A percentile compares a stretch with the other conserved stretches of the same genome.
These are phyloP conservation scores for Acanthurus tractus DNA, from an alignment of 2,797 vertebrate genomes.

Conservation along the genomic window DNA sequence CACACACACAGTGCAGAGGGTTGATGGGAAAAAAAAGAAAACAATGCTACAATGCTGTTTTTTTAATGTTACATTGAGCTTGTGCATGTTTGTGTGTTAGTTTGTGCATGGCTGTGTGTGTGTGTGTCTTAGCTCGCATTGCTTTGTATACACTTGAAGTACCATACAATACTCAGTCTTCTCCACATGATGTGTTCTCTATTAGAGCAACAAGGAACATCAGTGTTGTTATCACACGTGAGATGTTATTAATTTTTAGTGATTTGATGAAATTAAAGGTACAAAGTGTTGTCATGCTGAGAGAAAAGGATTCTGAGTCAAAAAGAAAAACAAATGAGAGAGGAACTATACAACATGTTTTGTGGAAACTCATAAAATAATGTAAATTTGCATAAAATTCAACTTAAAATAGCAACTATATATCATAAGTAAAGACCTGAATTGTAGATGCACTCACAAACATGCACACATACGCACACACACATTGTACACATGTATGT, in stretches of 20 bases:
- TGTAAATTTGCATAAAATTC: background rate
- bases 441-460: too few relatives aligned
- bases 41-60: conserved; percentile 8
- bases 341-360: too few relatives aligned
- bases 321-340: too few relatives aligned
- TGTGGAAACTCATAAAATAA: background rate
- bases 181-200: background rate
- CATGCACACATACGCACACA: too few relatives aligned
- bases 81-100: background rate
- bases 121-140: conserved; percentile 6
- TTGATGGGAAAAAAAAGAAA: conserved; percentile 26
- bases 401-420: too few relatives aligned
- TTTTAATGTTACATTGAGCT: conserved; percentile 28
- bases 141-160: conserved; percentile 16
- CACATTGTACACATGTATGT: background rate
- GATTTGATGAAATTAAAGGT: too few relatives aligned
- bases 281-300: too few relatives aligned
- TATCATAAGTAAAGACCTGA: too few relatives aligned
- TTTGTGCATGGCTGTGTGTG: conserved; percentile 2
- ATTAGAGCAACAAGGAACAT: too few relatives aligned
- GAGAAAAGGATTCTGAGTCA: too few relatives aligned
- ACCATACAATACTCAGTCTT: background rate
- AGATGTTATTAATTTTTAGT: too few relatives aligned
- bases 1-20: conserved; percentile 11
- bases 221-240: too few relatives aligned